A percentile compares a stretch with the other conserved stretches of the same genome.
These are phyloP conservation scores for Stegostoma tigrinum DNA, from an alignment of 2,113 vertebrate species.

Conservation along the genomic window DNA sequence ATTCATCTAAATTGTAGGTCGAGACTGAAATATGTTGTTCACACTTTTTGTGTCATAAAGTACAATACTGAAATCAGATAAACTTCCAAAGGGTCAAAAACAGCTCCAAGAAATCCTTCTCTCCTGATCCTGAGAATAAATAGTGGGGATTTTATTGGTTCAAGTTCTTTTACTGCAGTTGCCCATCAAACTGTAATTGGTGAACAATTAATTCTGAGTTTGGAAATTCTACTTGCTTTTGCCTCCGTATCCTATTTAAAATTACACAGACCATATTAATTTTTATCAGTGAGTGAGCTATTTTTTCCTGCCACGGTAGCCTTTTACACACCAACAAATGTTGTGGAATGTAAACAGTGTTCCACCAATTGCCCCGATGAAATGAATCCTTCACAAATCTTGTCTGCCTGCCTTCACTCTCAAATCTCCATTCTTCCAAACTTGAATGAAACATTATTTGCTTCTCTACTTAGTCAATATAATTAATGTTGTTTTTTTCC, in stretches of 20 bases:
- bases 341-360: neutral
- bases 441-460: neutral
- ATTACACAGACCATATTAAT: neutral
- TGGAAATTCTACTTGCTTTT: neutral
- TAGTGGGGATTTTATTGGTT: neutral
- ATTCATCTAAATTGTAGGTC: neutral
- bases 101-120: neutral
- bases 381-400: neutral
- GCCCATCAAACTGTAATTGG: neutral
- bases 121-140: neutral
- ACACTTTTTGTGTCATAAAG: neutral
- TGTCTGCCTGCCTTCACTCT: neutral
- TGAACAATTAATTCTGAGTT: neutral
- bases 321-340: neutral
- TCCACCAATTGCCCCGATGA: neutral
- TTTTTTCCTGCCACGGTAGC: neutral
- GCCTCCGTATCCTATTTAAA: neutral
- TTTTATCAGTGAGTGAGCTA: neutral
- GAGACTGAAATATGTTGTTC: neutral
- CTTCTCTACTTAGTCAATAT: neutral
- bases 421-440: neutral
- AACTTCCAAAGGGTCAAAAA: neutral
- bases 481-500: neutral
- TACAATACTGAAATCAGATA: neutral
- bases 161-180: neutral